These are phyloP conservation scores for Philereme vetulata DNA, from an alignment of 2,888 invertebrate species.

Conservation along the genomic window DNA sequence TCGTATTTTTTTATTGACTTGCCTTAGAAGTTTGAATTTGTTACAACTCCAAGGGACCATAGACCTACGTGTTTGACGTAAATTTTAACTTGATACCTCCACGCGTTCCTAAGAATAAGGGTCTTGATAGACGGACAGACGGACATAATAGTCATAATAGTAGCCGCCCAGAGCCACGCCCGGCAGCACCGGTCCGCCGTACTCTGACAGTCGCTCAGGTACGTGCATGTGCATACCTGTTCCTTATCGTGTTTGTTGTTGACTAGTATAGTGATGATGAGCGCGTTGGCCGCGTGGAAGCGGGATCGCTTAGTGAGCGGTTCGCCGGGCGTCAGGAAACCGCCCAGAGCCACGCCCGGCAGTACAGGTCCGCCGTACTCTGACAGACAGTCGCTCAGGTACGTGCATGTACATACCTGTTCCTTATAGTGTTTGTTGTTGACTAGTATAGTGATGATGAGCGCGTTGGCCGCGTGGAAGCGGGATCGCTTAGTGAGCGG, in stretches of 20 bases:
- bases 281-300: constrained; percentile 91
- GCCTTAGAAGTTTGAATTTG: no score
- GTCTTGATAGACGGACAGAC: no score
- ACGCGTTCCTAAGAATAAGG: no score
- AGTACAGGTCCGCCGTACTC: constrained; percentile 96
- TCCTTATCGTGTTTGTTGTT: constrained; percentile 93
- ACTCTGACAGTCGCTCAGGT: constrained; percentile 86
- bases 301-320: constrained; percentile 83
- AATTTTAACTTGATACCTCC: no score
- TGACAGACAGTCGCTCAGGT: constrained; percentile 88
- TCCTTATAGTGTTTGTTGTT: constrained; percentile 93
- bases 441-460: constrained; percentile 95
- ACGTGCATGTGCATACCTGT: constrained; percentile 57
- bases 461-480: constrained; percentile 91
- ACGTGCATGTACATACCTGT: constrained; percentile 57
- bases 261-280: constrained; percentile 95
- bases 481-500: constrained; percentile 83
- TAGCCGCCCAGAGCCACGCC: constrained; percentile 96
- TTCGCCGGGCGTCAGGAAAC: constrained; percentile 89
- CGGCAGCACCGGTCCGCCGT: constrained; percentile 97
- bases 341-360: constrained; percentile 96
- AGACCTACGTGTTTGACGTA: no score
- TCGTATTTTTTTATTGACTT: no score
- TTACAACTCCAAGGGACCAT: no score
- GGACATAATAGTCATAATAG: no score